A percentile compares a stretch with the other conserved stretches of the same genome.
phyloP scores from a whole-genome alignment of 2,113 vertebrate genomes.

The Cyprinodon tularosa region DNA sequence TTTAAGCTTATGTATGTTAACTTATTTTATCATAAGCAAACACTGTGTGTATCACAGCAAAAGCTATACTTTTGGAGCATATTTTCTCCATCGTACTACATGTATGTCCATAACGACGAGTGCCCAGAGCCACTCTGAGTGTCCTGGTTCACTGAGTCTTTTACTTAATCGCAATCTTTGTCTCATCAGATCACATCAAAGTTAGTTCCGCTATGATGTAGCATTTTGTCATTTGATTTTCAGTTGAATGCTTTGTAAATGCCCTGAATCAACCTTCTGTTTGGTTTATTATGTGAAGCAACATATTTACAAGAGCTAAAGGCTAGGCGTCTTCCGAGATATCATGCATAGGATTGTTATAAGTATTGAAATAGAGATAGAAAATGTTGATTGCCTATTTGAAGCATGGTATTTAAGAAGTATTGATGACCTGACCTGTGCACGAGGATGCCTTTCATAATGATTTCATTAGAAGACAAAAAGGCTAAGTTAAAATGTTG shows the following conservation, averaged over 20 bases:
- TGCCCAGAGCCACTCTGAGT: constrained; percentile 62
- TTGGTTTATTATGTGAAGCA: constrained; percentile 40
- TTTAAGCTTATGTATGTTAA: constrained; percentile 25
- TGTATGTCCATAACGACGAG: constrained; percentile 69
- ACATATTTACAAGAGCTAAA: neutral
- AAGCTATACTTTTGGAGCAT: constrained; percentile 44
- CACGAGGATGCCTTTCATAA: no score
- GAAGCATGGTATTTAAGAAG: no score
- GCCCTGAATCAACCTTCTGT: constrained; percentile 65
- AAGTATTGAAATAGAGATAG: neutral
- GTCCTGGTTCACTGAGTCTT: constrained; percentile 69
- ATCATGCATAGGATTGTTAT: neutral
- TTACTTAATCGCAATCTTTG: constrained; percentile 73
- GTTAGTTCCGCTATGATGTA: constrained; percentile 58
- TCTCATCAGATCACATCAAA: constrained; percentile 78
- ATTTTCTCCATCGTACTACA: constrained; percentile 51
- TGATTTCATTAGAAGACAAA: no score
- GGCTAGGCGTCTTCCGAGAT: neutral
- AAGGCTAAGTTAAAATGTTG: no score
- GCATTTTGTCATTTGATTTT: constrained; percentile 66
- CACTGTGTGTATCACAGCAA: constrained; percentile 13
- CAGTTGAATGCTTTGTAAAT: constrained; percentile 64
- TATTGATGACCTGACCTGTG: neutral
- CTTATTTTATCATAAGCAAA: constrained; percentile 16
- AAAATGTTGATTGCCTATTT: neutral